phyloP scores from a whole-genome alignment of 1,140 invertebrate genomes.

The Drosophila eugracilis region DNA sequence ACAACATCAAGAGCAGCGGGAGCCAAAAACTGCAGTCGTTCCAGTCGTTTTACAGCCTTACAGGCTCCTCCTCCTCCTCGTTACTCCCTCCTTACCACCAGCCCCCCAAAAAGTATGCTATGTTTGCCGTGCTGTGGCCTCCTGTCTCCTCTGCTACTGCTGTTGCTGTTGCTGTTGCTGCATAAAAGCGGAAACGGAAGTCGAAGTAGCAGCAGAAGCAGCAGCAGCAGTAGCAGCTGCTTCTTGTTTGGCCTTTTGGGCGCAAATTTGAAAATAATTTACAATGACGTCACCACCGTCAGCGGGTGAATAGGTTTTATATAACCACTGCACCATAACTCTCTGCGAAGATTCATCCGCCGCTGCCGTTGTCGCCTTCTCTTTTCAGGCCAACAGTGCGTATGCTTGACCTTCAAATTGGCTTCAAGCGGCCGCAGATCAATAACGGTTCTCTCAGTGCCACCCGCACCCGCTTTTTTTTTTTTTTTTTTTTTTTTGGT shows the following conservation, averaged over 20 bases:
- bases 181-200: no score
- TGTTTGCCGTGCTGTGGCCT: conserved; percentile 65
- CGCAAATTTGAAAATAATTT: conserved; percentile 80
- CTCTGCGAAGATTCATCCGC: neutral
- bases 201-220: no score
- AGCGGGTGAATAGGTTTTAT: conserved; percentile 18
- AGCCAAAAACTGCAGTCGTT: conserved; percentile 50
- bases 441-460: conserved; percentile 49
- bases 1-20: conserved; percentile 28
- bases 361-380: conserved; percentile 9
- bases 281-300: conserved; percentile 67
- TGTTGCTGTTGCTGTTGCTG: conserved; percentile 73
- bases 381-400: conserved; percentile 46
- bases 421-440: conserved; percentile 69
- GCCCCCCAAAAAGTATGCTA: neutral
- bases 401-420: conserved; percentile 79
- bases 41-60: neutral
- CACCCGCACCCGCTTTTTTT: conserved; percentile 7
- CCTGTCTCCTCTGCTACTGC: conserved; percentile 66
- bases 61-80: neutral
- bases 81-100: neutral
- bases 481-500: conserved; percentile 17
- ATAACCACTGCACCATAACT: conserved; percentile 54
- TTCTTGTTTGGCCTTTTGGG: conserved; percentile 64
- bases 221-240: conserved; percentile 50